Conservation (phyloP, 2,113 vertebrate genomes). For the Pollimyrus isidori region DNA sequence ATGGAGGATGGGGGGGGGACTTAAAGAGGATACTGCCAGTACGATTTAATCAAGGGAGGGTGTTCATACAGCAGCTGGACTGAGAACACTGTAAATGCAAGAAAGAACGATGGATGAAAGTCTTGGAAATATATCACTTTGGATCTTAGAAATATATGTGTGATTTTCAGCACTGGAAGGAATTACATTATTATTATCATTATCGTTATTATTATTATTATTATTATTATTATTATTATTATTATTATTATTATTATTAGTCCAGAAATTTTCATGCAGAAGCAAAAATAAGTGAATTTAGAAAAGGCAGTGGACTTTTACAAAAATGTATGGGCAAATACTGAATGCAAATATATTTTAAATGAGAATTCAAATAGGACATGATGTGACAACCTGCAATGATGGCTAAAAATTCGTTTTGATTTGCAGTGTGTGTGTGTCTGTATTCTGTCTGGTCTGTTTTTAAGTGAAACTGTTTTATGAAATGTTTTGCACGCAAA, state of each 20-base stretch:
- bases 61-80: not conserved
- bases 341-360: not conserved
- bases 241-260: not conserved
- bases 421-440: not conserved
- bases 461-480: not conserved
- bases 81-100: not conserved
- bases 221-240: not conserved
- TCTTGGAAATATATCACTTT: not conserved
- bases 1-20: not conserved
- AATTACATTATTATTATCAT: not conserved
- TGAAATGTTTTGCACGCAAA: not conserved
- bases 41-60: not conserved
- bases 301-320: not conserved
- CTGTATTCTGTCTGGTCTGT: not conserved
- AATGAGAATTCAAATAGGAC: not conserved
- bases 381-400: not conserved
- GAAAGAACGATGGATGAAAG: not conserved
- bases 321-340: not conserved
- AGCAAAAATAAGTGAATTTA: not conserved
- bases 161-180: not conserved
- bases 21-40: not conserved
- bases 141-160: not conserved
- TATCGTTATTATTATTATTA: not conserved
- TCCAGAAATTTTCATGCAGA: not conserved
- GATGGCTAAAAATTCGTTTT: not conserved